These are phyloP conservation scores for Cheilosia variabilis DNA, from an alignment of 2,888 invertebrate genomes.

Conservation along the genomic window DNA sequence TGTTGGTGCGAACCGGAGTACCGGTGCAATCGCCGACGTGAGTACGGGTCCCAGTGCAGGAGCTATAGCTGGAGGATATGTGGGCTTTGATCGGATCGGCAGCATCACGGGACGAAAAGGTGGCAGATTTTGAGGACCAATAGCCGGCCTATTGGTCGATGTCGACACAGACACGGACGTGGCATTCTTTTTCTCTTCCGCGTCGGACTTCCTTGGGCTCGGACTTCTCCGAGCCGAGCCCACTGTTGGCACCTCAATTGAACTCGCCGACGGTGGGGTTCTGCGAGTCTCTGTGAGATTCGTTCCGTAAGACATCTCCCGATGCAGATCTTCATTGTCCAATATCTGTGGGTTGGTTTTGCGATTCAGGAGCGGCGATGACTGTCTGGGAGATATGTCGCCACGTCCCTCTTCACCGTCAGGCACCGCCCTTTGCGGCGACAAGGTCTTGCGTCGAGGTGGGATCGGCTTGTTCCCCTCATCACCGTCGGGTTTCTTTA, in stretches of 20 bases:
- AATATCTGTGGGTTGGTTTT: slow-evolving; percentile 82
- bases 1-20: slow-evolving; percentile 62
- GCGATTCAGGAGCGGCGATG: slow-evolving; percentile 79
- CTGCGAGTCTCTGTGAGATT: slow-evolving; percentile 42
- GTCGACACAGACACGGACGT: slow-evolving; percentile 22
- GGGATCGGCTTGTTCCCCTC: slow-evolving; percentile 81
- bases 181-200: slow-evolving; percentile 35
- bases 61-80: slow-evolving; percentile 59
- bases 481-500: slow-evolving; percentile 80
- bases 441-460: slow-evolving; percentile 82
- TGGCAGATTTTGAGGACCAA: slow-evolving; percentile 58
- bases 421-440: slow-evolving; percentile 75
- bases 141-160: slow-evolving; percentile 62
- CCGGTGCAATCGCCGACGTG: slow-evolving; percentile 72
- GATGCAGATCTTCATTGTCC: slow-evolving; percentile 84
- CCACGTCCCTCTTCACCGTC: slow-evolving; percentile 54
- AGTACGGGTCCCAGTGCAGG: slow-evolving; percentile 66
- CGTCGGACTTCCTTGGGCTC: slow-evolving; percentile 78
- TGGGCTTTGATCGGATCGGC: slow-evolving; percentile 71
- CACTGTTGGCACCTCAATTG: slow-evolving; percentile 76
- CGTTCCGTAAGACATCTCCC: slow-evolving; percentile 85
- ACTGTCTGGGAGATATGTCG: slow-evolving; percentile 76
- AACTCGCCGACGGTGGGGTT: slow-evolving; percentile 81
- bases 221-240: slow-evolving; percentile 79
- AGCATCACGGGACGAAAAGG: slow-evolving; percentile 69